Evolutionary conservation across 1,140 invertebrate genomes (phyloP).

Genomic region (Heliconius himera): DNA sequence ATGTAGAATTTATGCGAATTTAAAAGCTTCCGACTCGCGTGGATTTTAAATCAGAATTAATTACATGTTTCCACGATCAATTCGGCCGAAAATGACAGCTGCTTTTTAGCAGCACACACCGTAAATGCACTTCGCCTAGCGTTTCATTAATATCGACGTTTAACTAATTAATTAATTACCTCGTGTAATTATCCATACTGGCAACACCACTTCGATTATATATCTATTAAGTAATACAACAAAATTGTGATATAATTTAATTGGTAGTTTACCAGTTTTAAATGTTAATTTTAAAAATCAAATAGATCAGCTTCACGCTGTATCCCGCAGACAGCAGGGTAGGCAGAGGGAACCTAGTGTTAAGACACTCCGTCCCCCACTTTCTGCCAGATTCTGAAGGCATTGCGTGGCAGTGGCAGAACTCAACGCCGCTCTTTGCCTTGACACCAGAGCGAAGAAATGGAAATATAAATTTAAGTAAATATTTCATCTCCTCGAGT

Average conservation of each 20-base stretch:
- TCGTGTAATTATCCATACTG: slow-evolving; percentile 28
- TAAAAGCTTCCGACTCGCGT: slow-evolving; percentile 71
- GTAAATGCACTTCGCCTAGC: slow-evolving; percentile 33
- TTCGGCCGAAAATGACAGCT: slow-evolving; percentile 50
- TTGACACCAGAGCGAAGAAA: too few species aligned
- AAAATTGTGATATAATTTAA: background rate
- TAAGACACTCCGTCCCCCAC: too few species aligned
- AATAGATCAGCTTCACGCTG: too few species aligned
- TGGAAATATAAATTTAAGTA: too few species aligned
- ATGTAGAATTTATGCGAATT: slow-evolving; percentile 74
- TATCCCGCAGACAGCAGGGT: too few species aligned
- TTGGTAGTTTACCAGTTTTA: background rate
- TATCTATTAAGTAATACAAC: slow-evolving; percentile 18
- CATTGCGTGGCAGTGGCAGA: too few species aligned
- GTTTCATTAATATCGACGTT: slow-evolving; percentile 33
- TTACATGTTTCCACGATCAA: slow-evolving; percentile 56
- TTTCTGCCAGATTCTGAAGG: too few species aligned
- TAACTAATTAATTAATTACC: slow-evolving; percentile 41
- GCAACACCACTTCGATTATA: background rate
- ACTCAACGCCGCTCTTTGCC: too few species aligned
- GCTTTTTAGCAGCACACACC: slow-evolving; percentile 36
- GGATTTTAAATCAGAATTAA: slow-evolving; percentile 71
- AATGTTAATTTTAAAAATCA: background rate
- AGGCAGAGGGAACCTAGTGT: too few species aligned
- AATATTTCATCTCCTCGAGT: too few species aligned